Conservation (phyloP, 2,797 vertebrate species). For the Cryptoprocta ferox region DNA sequence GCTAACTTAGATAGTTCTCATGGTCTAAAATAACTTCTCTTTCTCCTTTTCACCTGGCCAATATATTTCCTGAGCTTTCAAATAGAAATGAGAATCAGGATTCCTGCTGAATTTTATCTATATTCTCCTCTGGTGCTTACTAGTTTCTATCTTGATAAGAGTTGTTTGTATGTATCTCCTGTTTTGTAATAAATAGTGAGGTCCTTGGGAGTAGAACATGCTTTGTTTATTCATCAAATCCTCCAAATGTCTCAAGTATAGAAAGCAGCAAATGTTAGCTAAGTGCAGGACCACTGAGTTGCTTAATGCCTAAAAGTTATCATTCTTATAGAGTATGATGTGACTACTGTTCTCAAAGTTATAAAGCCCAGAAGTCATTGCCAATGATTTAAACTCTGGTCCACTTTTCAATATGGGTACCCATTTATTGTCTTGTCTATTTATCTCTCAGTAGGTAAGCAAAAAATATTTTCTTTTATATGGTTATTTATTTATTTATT, state of each 20-base stretch:
- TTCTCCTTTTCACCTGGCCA: neutral
- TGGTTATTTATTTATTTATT: neutral
- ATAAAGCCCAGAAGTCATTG: neutral
- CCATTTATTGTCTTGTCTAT: neutral
- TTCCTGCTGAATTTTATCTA: neutral
- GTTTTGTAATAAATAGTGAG: neutral
- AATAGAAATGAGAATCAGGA: conserved; percentile 17
- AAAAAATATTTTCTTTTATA: neutral
- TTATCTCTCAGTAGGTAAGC: neutral
- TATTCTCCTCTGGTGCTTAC: neutral
- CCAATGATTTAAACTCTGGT: neutral
- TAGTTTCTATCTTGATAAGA: neutral
- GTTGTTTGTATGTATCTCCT: neutral
- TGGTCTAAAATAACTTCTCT: neutral
- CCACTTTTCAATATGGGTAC: neutral
- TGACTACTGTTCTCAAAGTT: neutral
- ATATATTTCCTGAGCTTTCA: neutral
- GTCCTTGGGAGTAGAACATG: neutral
- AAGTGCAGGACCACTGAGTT: neutral
- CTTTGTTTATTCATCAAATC: neutral
- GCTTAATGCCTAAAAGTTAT: neutral
- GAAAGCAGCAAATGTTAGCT: neutral
- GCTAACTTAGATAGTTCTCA: neutral
- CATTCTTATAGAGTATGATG: neutral
- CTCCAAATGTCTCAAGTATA: neutral